Conservation (phyloP, 2,113 vertebrate species). For the Strix uralensis region DNA sequence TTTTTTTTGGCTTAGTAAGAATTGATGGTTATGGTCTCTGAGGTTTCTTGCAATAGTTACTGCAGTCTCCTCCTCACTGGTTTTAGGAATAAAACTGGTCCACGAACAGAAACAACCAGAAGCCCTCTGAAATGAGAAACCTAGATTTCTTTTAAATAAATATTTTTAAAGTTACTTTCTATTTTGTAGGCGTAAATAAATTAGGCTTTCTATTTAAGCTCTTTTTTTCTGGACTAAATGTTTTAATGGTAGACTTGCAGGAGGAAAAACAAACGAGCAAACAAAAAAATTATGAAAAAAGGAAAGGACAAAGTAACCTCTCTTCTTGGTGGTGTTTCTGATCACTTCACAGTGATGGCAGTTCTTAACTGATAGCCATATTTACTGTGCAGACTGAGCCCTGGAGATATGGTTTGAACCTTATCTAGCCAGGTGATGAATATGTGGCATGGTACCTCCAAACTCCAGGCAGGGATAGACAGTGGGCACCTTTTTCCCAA, state of each 20-base stretch:
- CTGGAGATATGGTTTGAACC: accelerated
- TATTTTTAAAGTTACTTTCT: not conserved
- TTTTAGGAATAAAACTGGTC: not conserved
- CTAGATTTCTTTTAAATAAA: not conserved
- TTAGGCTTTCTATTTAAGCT: not conserved
- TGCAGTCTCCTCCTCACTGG: not conserved
- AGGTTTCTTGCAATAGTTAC: not conserved
- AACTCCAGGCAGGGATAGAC: not conserved
- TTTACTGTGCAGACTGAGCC: not conserved
- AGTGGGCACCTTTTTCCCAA: not conserved
- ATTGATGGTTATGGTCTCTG: not conserved
- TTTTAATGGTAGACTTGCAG: not conserved
- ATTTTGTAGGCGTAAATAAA: not conserved
- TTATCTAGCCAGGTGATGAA: not conserved
- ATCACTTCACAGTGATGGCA: not conserved
- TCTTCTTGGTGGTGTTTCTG: not conserved
- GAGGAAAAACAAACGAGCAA: not conserved
- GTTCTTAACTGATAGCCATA: not conserved
- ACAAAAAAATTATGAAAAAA: not conserved
- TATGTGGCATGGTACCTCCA: not conserved
- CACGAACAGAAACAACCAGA: not conserved
- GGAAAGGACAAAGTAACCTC: not conserved
- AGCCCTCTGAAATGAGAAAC: not conserved
- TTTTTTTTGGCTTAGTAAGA: not conserved
- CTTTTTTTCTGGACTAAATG: not conserved